A percentile compares a stretch with the other conserved stretches of the same genome.
Evolutionary conservation across 2,888 invertebrate genomes (phyloP).

Genomic region (Micoletzkya japonica): DNA sequence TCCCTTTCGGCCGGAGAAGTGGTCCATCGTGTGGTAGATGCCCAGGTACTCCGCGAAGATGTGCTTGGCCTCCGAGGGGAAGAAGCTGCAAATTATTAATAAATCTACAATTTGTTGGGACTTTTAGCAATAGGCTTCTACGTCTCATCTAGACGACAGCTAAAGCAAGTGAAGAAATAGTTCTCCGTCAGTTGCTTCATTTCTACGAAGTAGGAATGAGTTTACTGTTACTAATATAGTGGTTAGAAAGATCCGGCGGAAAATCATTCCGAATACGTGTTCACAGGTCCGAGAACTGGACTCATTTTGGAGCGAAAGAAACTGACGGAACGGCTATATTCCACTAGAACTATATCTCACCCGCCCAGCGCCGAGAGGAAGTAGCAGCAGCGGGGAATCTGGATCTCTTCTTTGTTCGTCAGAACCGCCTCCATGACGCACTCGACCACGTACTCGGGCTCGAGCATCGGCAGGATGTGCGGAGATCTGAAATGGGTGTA

Average conservation of each 20-base stretch:
- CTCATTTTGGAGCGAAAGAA: not conserved
- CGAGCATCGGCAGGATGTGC: constrained; percentile 67
- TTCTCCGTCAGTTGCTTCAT: no score
- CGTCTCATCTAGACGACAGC: no score
- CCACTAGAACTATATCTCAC: not conserved
- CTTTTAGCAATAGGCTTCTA: not conserved
- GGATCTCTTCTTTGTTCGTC: constrained; percentile 76
- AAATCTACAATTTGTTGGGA: not conserved
- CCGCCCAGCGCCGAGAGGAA: constrained; percentile 64
- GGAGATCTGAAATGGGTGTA: constrained; percentile 44
- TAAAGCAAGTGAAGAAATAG: no score
- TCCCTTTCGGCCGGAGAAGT: constrained; percentile 45
- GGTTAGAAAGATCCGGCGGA: no score
- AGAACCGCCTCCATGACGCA: constrained; percentile 79
- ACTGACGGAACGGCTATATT: not conserved
- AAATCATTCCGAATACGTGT: no score
- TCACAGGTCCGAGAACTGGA: no score
- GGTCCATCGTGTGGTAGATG: constrained; percentile 52
- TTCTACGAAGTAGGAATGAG: no score
- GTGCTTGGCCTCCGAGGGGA: constrained; percentile 45
- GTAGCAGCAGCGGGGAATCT: constrained; percentile 79
- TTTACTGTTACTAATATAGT: no score
- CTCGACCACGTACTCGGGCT: constrained; percentile 84
- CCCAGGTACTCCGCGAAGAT: constrained; percentile 45
- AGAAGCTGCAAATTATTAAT: constrained; percentile 37